Percentiles rank a stretch among this genome's conserved stretches.
Conservation (phyloP, 2,113 vertebrate species). For the Neoarius graeffei region DNA sequence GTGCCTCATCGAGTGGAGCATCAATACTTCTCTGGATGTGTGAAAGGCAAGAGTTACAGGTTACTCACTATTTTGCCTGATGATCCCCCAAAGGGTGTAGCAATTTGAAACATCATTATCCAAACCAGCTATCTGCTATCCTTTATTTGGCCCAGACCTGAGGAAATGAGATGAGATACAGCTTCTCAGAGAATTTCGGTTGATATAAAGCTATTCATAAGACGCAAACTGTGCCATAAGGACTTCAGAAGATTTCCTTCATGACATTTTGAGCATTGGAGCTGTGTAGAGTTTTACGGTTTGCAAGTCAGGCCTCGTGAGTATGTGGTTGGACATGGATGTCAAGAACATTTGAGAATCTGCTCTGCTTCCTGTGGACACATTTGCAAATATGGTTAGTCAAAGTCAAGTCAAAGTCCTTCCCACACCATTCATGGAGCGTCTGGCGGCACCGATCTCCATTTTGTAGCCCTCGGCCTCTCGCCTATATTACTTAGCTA, state of each 20-base stretch:
- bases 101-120: slow-evolving; percentile 25
- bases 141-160: slow-evolving; percentile 9
- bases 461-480: too few species aligned
- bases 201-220: background rate
- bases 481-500: too few species aligned
- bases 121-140: slow-evolving; percentile 1
- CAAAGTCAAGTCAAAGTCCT: too few species aligned
- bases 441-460: too few species aligned
- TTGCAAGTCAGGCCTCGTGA: background rate
- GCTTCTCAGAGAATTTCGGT: background rate
- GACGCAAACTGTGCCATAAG: background rate
- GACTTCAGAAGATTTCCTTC: background rate
- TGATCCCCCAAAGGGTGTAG: slow-evolving; percentile 10
- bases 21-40: background rate
- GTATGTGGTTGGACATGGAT: background rate
- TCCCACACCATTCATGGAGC: too few species aligned
- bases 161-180: background rate
- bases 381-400: too few species aligned
- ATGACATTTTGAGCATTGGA: background rate
- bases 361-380: background rate
- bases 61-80: slow-evolving; percentile 25
- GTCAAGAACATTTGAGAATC: background rate
- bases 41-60: slow-evolving; percentile 6
- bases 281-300: background rate
- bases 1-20: background rate